Evolutionary conservation across 2,113 vertebrate species (phyloP), one percentile per base, ranked within the genome.

Genomic region (Cygnus atratus): DNA sequence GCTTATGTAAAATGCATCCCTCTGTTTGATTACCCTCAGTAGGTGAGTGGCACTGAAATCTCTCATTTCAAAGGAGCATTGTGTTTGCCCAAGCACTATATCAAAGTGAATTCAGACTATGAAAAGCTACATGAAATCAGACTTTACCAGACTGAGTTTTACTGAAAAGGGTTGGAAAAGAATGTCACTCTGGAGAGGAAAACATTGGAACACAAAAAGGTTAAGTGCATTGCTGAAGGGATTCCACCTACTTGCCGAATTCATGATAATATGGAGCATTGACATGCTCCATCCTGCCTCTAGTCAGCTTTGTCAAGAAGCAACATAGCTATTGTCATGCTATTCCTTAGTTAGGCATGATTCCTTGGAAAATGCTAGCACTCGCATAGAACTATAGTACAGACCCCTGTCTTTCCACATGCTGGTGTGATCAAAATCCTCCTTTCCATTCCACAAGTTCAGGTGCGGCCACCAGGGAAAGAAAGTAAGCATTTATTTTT

Each of bases 261-360:
- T 1, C 19, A 29, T 0, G 0, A 24, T 79, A 46, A 31, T 7
- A 28, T 3, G 13, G 52, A 75, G 5, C 26, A 9, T 41, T 37
- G 41, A 48, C 19, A 50, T 63, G 11, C 13, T 87, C 10, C 26
- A n/a, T 50, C 31, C n/a, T 55, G 29, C 44, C 33, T 25, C 21
- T 37, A 66, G 13, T 2, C 50, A 85, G 15, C 37, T 55, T 43
- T 15, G 6, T 41, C 4, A 2, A 76, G 39, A 48, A 80, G 25
- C 13, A 72, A 4, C 31, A 72, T 43, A 65, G 39, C 35, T 72
- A 9, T 50, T 66, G 31, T 18, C 52, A 50, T 29, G 26, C 13
- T 71, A 12, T 48, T 57, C 67, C 43, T 15, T 31, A 62, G 22
- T n/a, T 44, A 20, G 25, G 12, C 18, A 10, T 59, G 19, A 54